Conservation (phyloP, 2,113 vertebrate species). For the Brachyhypopomus gauderio region DNA sequence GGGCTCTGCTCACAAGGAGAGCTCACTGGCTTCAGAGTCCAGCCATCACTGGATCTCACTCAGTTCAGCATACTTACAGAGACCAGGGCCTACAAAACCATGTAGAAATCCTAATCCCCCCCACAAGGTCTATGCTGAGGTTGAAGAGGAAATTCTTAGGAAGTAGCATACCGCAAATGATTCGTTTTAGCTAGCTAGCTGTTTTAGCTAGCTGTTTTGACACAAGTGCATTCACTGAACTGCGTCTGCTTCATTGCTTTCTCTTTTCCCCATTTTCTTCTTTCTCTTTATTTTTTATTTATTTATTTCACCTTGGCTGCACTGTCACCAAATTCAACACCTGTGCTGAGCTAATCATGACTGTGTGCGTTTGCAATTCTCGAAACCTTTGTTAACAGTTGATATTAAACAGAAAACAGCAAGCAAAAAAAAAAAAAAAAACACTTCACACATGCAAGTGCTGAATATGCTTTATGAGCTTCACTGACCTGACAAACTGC, state of each 20-base stretch:
- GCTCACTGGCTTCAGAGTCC: conserved; percentile 24
- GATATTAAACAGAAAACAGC: too few relatives aligned
- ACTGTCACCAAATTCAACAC: too few relatives aligned
- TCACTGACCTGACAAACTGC: conserved; percentile 47
- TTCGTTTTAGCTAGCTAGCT: too few relatives aligned
- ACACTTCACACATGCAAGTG: neutral
- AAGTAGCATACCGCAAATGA: neutral
- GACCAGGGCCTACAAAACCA: conserved; percentile 27
- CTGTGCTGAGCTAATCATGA: too few relatives aligned
- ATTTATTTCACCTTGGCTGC: too few relatives aligned
- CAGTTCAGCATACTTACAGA: conserved; percentile 26
- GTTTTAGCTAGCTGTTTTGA: too few relatives aligned
- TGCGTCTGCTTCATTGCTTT: too few relatives aligned
- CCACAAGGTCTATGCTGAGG: neutral
- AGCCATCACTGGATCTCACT: conserved; percentile 33
- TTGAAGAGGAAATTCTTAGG: neutral
- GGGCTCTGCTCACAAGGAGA: conserved; percentile 15
- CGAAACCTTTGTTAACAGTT: too few relatives aligned
- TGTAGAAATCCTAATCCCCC: conserved; percentile 8
- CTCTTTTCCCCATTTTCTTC: too few relatives aligned
- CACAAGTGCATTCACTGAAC: too few relatives aligned
- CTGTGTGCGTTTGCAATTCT: too few relatives aligned
- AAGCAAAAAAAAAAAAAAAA: neutral
- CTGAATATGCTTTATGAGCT: conserved; percentile 1
- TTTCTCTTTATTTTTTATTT: too few relatives aligned